Evolutionary conservation across 2,888 invertebrate species (phyloP), one percentile per base, ranked within the genome.

Genomic region (Odontothrips loti): DNA sequence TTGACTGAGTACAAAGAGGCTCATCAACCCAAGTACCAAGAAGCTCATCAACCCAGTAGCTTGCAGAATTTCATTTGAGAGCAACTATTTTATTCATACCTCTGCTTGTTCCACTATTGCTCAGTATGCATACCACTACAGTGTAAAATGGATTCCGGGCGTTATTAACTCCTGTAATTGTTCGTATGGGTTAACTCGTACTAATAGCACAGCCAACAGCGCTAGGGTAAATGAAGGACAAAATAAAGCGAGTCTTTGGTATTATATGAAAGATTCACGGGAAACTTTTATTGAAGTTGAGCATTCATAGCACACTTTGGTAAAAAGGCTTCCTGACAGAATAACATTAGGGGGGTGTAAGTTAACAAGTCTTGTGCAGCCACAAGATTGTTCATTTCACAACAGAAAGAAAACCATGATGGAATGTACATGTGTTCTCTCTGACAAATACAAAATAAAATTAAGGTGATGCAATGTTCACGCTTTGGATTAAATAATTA

Each of bases 401-500:
- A 75, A 23, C 68, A 75, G 27, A 75, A 75, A 75, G 68, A 75
- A 75, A 75, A 75, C 68, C 68, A 75, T 75, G 68, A 75, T 75
- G 68, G 68, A 75, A 75, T 75, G 68, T 75, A 75, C 68, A 75
- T 75, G 68, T 12, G 68, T 75, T 75, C 27, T 75, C 68, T 75
- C 27, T 27, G 68, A 75, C 68, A 75, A 75, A 75, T 27, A 75
- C 68, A 27, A 75, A 75, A 75, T 75, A 75, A 75, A 75, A 9
- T 27, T 75, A 27, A 43, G 34, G 6, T 9, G 10, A 75, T 23
- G 68, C 23, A 27, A 75, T 75, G 68, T 27, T 75, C 27, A 75
- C 9, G 68, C n/a, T 75, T 75, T 75, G 9, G 9, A 27, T 75
- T 75, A 75, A 27, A 75, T 75, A 75, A 75, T 75, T 75, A 27